A percentile compares a stretch with the other conserved stretches of the same genome.
phyloP scores from a whole-genome alignment of 2,888 invertebrate genomes.

The Drosophila putrida region DNA sequence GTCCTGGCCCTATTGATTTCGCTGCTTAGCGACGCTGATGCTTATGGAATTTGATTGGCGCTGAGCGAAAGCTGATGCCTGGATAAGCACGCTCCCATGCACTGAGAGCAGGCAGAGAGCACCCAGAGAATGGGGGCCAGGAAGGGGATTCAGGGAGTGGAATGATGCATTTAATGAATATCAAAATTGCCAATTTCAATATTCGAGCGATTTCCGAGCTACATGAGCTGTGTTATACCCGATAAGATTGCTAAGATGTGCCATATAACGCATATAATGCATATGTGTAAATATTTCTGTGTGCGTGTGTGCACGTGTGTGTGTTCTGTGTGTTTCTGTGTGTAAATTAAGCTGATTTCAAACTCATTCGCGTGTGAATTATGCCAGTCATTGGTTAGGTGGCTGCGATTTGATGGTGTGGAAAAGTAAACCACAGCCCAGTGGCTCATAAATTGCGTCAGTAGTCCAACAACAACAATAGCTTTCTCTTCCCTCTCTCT shows the following conservation, averaged over 20 bases:
- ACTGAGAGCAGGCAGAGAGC: constrained; percentile 20
- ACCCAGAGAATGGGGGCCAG: too few relatives aligned
- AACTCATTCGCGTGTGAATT: constrained; percentile 77
- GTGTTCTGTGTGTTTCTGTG: constrained; percentile 8
- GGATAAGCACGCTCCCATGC: constrained; percentile 73
- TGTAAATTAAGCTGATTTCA: constrained; percentile 63
- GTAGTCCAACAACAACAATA: constrained; percentile 5
- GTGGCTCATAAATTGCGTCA: constrained; percentile 56
- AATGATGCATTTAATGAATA: constrained; percentile 73
- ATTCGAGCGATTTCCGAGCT: constrained; percentile 75
- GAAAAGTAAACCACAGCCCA: constrained; percentile 74
- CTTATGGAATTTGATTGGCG: constrained; percentile 77
- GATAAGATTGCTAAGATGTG: constrained; percentile 75
- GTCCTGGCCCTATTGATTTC: constrained; percentile 54
- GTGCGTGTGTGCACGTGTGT: constrained; percentile 15
- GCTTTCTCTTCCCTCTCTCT: not conserved
- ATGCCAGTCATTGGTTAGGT: constrained; percentile 73
- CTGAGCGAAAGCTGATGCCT: constrained; percentile 58
- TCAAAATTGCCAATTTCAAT: constrained; percentile 77
- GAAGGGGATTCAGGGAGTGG: not conserved
- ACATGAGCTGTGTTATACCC: constrained; percentile 75
- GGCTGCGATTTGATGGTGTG: constrained; percentile 72
- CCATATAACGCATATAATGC: constrained; percentile 44
- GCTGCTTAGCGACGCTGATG: constrained; percentile 74
- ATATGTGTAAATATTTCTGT: not conserved